These are phyloP conservation scores for Berghia stephanieae DNA, from an alignment of 1,140 invertebrate genomes.

Conservation along the genomic window DNA sequence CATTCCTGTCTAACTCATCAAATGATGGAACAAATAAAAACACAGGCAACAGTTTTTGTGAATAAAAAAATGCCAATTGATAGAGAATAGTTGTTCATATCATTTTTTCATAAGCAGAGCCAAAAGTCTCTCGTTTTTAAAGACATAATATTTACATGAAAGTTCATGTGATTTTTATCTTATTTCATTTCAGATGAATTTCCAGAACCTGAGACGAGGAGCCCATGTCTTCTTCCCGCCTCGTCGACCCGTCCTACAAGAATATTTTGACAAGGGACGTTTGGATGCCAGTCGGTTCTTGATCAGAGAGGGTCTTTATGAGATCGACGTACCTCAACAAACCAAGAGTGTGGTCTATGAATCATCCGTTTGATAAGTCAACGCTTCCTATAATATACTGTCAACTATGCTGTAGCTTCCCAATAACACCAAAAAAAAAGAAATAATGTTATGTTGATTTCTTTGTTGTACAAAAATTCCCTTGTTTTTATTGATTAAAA, in stretches of 20 bases:
- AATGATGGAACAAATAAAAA: too few relatives aligned
- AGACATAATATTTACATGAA: too few relatives aligned
- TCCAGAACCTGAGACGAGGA: conserved; percentile 61
- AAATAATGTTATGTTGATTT: not conserved
- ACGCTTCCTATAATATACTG: not conserved
- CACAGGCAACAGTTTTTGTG: too few relatives aligned
- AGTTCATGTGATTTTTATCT: too few relatives aligned
- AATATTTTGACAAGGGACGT: conserved; percentile 63
- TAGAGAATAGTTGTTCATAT: too few relatives aligned
- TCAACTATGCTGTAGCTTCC: not conserved
- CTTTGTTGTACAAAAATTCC: not conserved
- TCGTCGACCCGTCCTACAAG: conserved; percentile 45
- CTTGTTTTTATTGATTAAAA: too few relatives aligned
- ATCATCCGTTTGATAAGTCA: conserved; percentile 38
- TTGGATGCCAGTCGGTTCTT: conserved; percentile 64
- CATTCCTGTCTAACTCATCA: too few relatives aligned
- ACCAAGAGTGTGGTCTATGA: conserved; percentile 31
- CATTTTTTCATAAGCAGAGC: too few relatives aligned
- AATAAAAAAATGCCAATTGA: too few relatives aligned
- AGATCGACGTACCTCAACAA: conserved; percentile 34
- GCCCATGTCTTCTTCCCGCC: conserved; percentile 66
- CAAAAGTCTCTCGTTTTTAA: too few relatives aligned
- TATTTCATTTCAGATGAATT: conserved; percentile 64
- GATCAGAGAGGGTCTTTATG: conserved; percentile 55
- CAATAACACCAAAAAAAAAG: too few relatives aligned